Evolutionary conservation across 2,888 invertebrate genomes (phyloP).

Genomic region (Scaptomyza reducta): DNA sequence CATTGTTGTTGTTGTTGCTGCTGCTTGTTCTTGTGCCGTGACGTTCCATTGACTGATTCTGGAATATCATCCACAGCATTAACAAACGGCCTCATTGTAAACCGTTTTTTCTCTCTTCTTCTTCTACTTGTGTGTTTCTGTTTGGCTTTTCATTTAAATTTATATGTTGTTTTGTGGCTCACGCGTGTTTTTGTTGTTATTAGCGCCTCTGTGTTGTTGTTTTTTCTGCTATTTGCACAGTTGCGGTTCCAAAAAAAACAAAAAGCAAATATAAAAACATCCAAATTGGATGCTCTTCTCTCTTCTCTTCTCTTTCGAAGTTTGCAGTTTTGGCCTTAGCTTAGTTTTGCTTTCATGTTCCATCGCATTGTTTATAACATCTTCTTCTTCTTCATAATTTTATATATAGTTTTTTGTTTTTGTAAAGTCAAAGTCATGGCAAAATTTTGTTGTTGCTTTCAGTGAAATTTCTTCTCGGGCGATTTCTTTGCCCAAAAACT

Average conservation of each 20-base stretch:
- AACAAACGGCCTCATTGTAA: constrained; percentile 54
- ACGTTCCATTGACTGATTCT: constrained; percentile 75
- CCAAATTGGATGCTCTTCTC: constrained; percentile 13
- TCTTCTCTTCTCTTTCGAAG: constrained; percentile 12
- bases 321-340: constrained; percentile 34
- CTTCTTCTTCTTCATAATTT: constrained; percentile 26
- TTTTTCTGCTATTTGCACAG: constrained; percentile 65
- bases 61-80: constrained; percentile 49
- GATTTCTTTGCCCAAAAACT: constrained; percentile 54
- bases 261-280: background rate
- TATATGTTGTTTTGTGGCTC: constrained; percentile 33
- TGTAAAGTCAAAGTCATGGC: constrained; percentile 71
- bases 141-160: constrained; percentile 72
- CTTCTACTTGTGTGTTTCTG: constrained; percentile 21
- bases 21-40: constrained; percentile 66
- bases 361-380: constrained; percentile 46
- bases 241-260: constrained; percentile 32
- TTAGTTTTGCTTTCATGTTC: constrained; percentile 40
- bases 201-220: constrained; percentile 21
- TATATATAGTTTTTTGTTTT: constrained; percentile 4
- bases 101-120: constrained; percentile 7
- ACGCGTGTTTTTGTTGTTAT: constrained; percentile 33
- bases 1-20: constrained; percentile 18
- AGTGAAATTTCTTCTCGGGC: constrained; percentile 64
- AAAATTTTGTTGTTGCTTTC: constrained; percentile 49